phyloP scores from a whole-genome alignment of 2,113 vertebrate species.

The Erythrolamprus reginae region DNA sequence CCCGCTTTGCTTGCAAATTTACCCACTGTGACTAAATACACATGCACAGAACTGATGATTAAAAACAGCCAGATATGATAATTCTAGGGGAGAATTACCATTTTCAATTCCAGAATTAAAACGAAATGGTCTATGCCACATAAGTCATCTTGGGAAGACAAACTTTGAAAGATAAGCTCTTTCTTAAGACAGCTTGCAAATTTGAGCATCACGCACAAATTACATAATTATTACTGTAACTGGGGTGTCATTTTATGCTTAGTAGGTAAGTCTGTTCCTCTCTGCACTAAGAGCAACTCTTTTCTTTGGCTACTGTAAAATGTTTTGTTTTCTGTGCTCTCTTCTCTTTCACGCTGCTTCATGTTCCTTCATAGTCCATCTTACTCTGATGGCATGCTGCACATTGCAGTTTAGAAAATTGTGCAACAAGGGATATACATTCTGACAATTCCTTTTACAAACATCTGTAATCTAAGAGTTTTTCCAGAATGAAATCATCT shows the following conservation, averaged over 20 bases:
- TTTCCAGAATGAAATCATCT: not conserved
- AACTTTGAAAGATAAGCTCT: constrained; percentile 39
- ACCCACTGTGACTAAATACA: constrained; percentile 52
- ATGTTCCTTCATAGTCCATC: not conserved
- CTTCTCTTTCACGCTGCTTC: not conserved
- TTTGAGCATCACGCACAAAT: constrained; percentile 24
- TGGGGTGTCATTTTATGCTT: constrained; percentile 31
- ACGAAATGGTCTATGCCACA: constrained; percentile 32
- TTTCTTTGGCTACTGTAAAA: not conserved
- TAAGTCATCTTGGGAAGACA: constrained; percentile 24
- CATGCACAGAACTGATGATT: constrained; percentile 49
- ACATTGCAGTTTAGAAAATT: not conserved
- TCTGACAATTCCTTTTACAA: not conserved
- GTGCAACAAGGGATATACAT: not conserved
- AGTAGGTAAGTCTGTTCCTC: not conserved
- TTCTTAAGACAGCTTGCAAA: constrained; percentile 39
- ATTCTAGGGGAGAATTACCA: constrained; percentile 40
- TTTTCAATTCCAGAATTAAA: constrained; percentile 41
- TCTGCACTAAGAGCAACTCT: not conserved
- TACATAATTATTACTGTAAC: constrained; percentile 47
- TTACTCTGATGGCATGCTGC: not conserved
- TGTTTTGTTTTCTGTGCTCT: not conserved
- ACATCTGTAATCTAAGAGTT: not conserved
- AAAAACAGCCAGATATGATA: constrained; percentile 57
- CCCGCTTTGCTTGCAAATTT: constrained; percentile 51